These are phyloP conservation scores for Cyclina sinensis DNA, from an alignment of 1,140 invertebrate species.

Conservation along the genomic window DNA sequence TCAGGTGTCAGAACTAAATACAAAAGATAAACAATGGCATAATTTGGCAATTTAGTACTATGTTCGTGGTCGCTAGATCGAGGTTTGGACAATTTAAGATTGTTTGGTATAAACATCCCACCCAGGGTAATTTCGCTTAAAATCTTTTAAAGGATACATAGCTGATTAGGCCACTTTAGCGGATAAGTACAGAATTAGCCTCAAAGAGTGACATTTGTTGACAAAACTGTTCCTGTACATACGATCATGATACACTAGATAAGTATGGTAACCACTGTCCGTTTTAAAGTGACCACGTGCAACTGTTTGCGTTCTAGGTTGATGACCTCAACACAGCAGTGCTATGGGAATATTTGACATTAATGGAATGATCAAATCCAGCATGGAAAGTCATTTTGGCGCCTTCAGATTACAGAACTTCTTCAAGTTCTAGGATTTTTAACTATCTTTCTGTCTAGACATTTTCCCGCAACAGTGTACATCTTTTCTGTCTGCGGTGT, in stretches of 20 bases:
- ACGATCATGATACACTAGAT: not conserved
- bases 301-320: no score
- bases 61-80: constrained; percentile 26
- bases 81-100: constrained; percentile 58
- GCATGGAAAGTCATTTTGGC: no score
- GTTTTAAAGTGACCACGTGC: not conserved
- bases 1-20: constrained; percentile 20
- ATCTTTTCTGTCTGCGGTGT: no score
- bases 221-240: not conserved
- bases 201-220: constrained; percentile 7
- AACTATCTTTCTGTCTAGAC: no score
- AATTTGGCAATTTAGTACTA: constrained; percentile 48
- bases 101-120: constrained; percentile 54
- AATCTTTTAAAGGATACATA: constrained; percentile 17
- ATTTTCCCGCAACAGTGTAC: no score
- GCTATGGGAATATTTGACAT: no score
- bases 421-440: no score
- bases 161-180: constrained; percentile 17
- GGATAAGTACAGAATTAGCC: constrained; percentile 32
- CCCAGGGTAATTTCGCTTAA: constrained; percentile 32
- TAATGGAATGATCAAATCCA: no score
- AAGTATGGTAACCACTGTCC: no score
- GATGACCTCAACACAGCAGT: no score
- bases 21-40: constrained; percentile 34
- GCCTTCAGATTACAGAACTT: no score